phyloP scores from a whole-genome alignment of 2,113 vertebrate species.

The Myotis brandtii region DNA sequence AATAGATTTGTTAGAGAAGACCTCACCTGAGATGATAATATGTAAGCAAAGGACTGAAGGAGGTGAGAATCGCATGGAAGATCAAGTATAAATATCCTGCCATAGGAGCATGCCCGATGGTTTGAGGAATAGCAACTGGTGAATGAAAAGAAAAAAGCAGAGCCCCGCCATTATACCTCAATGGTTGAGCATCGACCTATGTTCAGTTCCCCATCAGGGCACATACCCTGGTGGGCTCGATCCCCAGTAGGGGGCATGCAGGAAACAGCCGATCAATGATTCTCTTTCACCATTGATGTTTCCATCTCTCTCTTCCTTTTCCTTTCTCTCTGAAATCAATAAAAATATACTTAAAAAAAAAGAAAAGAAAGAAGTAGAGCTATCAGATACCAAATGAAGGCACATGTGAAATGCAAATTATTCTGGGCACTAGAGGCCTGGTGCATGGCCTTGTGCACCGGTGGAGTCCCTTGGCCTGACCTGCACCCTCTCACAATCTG shows the following conservation, averaged over 20 bases:
- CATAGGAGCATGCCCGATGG: background rate
- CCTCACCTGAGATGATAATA: background rate
- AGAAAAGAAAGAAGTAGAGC: background rate
- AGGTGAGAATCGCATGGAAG: background rate
- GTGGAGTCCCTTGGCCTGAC: too few relatives aligned
- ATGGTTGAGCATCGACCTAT: too few relatives aligned
- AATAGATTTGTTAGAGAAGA: background rate
- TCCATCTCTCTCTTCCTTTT: too few relatives aligned
- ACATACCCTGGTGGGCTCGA: too few relatives aligned
- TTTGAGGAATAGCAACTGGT: background rate
- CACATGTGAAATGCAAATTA: background rate
- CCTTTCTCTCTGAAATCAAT: too few relatives aligned
- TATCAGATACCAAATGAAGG: background rate
- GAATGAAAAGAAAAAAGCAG: background rate
- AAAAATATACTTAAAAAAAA: too few relatives aligned
- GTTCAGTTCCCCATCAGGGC: too few relatives aligned
- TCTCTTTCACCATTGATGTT: too few relatives aligned
- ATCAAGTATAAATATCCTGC: background rate
- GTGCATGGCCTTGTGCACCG: too few relatives aligned
- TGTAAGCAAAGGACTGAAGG: background rate
- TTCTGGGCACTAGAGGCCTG: too few relatives aligned
- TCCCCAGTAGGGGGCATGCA: too few relatives aligned
- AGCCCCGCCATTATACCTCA: background rate
- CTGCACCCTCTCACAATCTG: rapidly evolving
- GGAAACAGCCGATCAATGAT: too few relatives aligned